Evolutionary conservation across 2,888 invertebrate genomes (phyloP), one percentile per base, ranked within the genome.

Genomic region (Cosmia pyralina): DNA sequence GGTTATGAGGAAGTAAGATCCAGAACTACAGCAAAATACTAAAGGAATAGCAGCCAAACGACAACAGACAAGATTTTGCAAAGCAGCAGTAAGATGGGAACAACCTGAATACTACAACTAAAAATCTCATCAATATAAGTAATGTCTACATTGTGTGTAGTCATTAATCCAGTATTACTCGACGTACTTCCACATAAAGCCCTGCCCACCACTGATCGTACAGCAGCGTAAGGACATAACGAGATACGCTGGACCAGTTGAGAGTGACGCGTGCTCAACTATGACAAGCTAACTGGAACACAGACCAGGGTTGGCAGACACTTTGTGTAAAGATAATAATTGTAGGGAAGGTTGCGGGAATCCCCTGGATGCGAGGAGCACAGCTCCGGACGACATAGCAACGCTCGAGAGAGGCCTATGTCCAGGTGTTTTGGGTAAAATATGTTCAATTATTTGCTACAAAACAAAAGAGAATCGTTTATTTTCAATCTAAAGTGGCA

Each of bases 161-260:
- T n/a, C n/a, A n/a, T n/a, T n/a, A n/a, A n/a, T 28, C 11, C n/a
- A 13, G 15, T 6, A 67, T 57, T 22, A 7, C 22, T 7, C 22
- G 22, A 53, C 2, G 3, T 22, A 28, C 22, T n/a, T 19, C 63
- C 63, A 41, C 65, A 46, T 59, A 66, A 19, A 59, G 34, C 58
- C 19, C 53, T 67, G 53, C 7, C 44, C 41, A 48, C 46, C 52
- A 8, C 34, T 50, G 8, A 4, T 48, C 67, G 58, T 58, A 67
- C 58, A 67, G 15, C n/a, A 57, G 52, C 53, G 52, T 67, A 77
- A 72, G 52, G 65, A 77, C 57, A 66, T 63, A 67, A 67, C 77
- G 55, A 72, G 65, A 1, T 52, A 17, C 5, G 4, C 15, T 55
- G 48, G 4, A 19, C 41, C 50, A 60, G 55, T 41, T 57, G 2